Evolutionary conservation across 2,888 invertebrate species (phyloP), one percentile per base, ranked within the genome.

Genomic region (Lapara coniferarum): DNA sequence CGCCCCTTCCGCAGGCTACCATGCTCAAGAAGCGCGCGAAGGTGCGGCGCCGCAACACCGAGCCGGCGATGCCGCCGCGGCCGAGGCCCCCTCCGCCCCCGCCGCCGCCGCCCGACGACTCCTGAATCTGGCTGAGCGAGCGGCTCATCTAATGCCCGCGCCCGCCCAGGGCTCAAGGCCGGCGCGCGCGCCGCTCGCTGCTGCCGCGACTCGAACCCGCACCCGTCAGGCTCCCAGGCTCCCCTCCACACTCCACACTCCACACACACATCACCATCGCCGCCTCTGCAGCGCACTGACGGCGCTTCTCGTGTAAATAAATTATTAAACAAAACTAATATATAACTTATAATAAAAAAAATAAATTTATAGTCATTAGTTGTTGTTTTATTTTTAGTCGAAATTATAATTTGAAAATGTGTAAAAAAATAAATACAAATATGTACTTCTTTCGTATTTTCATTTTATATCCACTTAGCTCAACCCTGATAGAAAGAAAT

Each of bases 21-120:
- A 99, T 99, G 99, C 96, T 99, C 95, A 99, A 99, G 97, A 99
- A 99, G 96, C 97, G 97, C 95, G 96, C 96, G 87, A 99, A 99
- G 96, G 98, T 98, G 96, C 98, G 98, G 94, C 96, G 99, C 82
- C 97, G 98, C 89, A 98, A 98, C 95, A 98, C 98, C 81, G 98
- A 98, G 95, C 97, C 97, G 81, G 95, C 95, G 83, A 96, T 96
- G 96, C 89, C 93, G 78, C 89, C 88, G 72, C 87, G 90, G 71
- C 87, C 87, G 77, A 85, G 88, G 71, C 87, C 90, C 70, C 88
- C 87, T 76, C 85, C 90, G 79, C 91, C 91, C 70, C 88, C 89
- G 72, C 81, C 79, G 72, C 87, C 90, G 76, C 84, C 78, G 76
- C 88, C 74, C 91, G 86, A 83, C 83, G 95, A 95, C 92, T 95